Conservation (phyloP, 2,888 invertebrate genomes). For the Kuschelorhynchus macadamiae region DNA sequence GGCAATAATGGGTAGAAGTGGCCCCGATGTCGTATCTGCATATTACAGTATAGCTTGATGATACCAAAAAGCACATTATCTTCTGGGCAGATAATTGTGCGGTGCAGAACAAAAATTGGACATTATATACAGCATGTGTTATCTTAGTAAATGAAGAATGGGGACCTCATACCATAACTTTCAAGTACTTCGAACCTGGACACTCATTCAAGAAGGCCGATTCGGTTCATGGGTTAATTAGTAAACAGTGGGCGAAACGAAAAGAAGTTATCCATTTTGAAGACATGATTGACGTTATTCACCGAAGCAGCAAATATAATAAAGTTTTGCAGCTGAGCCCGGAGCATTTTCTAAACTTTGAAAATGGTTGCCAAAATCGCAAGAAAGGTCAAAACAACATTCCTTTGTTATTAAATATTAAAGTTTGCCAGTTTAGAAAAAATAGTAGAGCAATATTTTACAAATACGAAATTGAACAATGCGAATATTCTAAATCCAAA, state of each 20-base stretch:
- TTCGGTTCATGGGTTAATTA: constrained; percentile 43
- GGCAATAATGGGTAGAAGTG: constrained; percentile 44
- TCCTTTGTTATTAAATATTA: too few species aligned
- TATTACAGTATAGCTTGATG: constrained; percentile 33
- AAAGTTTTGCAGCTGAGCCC: too few species aligned
- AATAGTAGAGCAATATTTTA: too few species aligned
- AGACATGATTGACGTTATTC: too few species aligned
- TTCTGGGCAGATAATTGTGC: constrained; percentile 35
- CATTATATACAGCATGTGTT: constrained; percentile 25
- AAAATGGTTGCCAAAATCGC: too few species aligned
- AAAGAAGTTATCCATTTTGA: too few species aligned
- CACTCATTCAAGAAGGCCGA: constrained; percentile 48
- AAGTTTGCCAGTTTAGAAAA: too few species aligned
- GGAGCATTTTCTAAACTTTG: too few species aligned
- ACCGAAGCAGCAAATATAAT: too few species aligned
- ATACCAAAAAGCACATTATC: constrained; percentile 13
- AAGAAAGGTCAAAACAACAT: too few species aligned
- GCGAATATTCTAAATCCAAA: too few species aligned
- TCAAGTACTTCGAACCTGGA: constrained; percentile 47
- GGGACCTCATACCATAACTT: constrained; percentile 33
- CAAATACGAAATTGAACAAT: too few species aligned
- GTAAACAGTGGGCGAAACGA: constrained; percentile 8
- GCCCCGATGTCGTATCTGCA: constrained; percentile 40
- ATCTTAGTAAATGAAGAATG: constrained; percentile 29
- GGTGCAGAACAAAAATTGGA: constrained; percentile 25